Percentiles rank a stretch among this genome's conserved stretches.
These are phyloP conservation scores for Tachystola acroxantha DNA, from an alignment of 2,888 invertebrate genomes.

Conservation along the genomic window DNA sequence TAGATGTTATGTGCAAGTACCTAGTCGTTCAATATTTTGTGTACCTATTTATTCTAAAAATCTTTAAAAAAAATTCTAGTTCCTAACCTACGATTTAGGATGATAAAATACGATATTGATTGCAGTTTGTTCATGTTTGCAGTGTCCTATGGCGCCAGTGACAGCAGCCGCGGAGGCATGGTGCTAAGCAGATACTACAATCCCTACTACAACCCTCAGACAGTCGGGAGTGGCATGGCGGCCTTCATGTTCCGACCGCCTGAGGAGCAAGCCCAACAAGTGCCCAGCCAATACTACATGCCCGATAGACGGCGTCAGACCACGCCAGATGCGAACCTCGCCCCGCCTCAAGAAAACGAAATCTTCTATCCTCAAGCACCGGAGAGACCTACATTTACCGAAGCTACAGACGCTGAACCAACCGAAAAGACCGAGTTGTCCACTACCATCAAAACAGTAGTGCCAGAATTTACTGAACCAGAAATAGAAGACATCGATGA, in stretches of 20 bases:
- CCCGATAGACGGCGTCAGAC: constrained; percentile 64
- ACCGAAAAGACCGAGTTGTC: constrained; percentile 48
- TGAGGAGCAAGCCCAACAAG: constrained; percentile 28
- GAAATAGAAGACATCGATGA: constrained; percentile 54
- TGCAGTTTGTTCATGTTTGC: too few species aligned
- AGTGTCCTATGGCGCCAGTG: constrained; percentile 62
- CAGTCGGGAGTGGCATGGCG: constrained; percentile 55
- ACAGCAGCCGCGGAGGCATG: constrained; percentile 58
- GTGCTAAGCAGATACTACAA: constrained; percentile 66
- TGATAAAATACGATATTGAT: too few species aligned
- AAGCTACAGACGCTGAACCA: constrained; percentile 47
- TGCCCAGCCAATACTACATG: constrained; percentile 55
- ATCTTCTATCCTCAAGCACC: constrained; percentile 42
- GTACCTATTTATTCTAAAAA: too few species aligned
- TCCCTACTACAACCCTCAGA: constrained; percentile 54
- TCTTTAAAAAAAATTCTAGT: too few species aligned
- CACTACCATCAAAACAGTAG: constrained; percentile 45
- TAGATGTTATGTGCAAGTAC: too few species aligned
- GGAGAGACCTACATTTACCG: constrained; percentile 33
- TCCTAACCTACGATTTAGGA: too few species aligned
- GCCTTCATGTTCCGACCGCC: constrained; percentile 61
- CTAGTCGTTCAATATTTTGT: too few species aligned
- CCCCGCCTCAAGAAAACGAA: constrained; percentile 63
- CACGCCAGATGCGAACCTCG: constrained; percentile 44
- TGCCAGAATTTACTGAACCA: constrained; percentile 54